Evolutionary conservation across 2,113 vertebrate genomes (phyloP).

Genomic region (Phrynosoma blainvillii): DNA sequence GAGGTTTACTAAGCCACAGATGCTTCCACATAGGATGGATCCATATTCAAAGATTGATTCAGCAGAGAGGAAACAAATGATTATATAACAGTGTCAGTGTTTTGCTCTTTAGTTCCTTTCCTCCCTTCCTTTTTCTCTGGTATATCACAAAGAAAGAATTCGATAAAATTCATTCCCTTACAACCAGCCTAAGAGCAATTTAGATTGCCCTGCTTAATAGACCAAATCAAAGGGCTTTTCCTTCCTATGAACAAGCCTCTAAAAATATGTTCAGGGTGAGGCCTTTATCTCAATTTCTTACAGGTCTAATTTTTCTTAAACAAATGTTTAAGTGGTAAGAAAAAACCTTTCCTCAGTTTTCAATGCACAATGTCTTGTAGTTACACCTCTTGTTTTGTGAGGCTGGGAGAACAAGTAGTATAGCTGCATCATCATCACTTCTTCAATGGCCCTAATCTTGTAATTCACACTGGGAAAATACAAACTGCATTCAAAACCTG

Average conservation of each 20-base stretch:
- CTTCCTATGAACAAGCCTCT: slow-evolving; percentile 38
- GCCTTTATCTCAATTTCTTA: slow-evolving; percentile 26
- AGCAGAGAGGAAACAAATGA: slow-evolving; percentile 12
- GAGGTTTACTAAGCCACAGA: not conserved
- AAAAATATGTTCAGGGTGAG: slow-evolving; percentile 37
- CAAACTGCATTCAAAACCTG: not conserved
- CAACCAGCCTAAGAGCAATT: slow-evolving; percentile 35
- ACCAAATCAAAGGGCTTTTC: slow-evolving; percentile 47
- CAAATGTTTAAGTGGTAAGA: slow-evolving; percentile 20
- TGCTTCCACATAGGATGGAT: not conserved
- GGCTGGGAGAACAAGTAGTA: not conserved
- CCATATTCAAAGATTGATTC: slow-evolving; percentile 32
- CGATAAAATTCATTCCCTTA: slow-evolving; percentile 31
- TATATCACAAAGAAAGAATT: slow-evolving; percentile 24
- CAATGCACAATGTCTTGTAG: not conserved
- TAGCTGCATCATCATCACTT: not conserved
- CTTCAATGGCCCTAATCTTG: slow-evolving; percentile 6
- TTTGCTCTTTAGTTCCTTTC: slow-evolving; percentile 31
- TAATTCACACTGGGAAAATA: not conserved
- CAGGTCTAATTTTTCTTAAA: slow-evolving; percentile 25
- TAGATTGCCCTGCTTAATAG: slow-evolving; percentile 48
- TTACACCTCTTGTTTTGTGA: slow-evolving; percentile 1
- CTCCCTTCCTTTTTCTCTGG: slow-evolving; percentile 22
- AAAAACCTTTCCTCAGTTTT: slow-evolving; percentile 18
- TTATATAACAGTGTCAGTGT: slow-evolving; percentile 29